Evolutionary conservation across 2,888 invertebrate genomes (phyloP).

Genomic region (Pristionchus maxplancki): DNA sequence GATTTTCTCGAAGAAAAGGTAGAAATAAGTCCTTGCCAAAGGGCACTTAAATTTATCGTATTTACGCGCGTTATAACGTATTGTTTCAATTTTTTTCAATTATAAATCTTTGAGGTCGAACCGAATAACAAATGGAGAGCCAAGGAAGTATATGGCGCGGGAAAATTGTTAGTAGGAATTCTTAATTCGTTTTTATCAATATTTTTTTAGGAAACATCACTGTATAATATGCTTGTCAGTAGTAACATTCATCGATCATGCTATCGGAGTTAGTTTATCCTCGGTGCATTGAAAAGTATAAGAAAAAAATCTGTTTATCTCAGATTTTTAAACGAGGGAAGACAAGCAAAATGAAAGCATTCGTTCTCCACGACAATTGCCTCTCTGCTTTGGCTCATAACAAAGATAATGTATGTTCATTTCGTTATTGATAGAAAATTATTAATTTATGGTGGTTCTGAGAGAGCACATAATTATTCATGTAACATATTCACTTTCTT

Average conservation of each 20-base stretch:
- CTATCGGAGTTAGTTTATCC: neutral
- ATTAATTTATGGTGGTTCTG: neutral
- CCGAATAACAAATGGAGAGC: no score
- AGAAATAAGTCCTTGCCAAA: no score
- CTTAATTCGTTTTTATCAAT: no score
- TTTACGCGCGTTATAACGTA: no score
- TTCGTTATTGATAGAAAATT: no score
- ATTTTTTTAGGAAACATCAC: neutral
- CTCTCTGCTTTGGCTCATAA: neutral
- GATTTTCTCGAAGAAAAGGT: neutral
- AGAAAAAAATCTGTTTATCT: neutral
- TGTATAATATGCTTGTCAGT: neutral
- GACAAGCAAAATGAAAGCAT: neutral
- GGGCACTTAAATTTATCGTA: no score
- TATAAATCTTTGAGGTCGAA: no score
- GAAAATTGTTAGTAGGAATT: neutral
- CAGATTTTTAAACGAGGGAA: neutral
- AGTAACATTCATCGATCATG: neutral
- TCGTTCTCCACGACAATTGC: neutral
- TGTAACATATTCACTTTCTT: neutral
- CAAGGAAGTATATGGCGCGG: neutral
- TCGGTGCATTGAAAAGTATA: neutral
- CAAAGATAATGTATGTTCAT: neutral
- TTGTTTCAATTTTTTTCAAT: no score
- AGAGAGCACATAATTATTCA: neutral